Conservation (phyloP, 2,113 vertebrate species). For the Ivindomyrus marchei region DNA sequence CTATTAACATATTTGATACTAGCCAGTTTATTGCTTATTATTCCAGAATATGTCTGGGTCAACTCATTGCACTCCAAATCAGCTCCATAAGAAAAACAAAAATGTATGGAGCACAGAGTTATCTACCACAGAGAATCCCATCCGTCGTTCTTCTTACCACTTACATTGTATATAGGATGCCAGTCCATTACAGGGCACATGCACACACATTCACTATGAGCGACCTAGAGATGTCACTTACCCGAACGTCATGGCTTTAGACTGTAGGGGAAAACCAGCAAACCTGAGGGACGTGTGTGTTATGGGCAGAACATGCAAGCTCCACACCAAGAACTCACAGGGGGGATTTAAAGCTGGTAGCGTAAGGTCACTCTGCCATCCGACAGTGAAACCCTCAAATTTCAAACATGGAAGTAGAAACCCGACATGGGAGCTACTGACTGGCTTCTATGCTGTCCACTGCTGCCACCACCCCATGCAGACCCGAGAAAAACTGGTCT, state of each 20-base stretch:
- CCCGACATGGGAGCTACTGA: slow-evolving; percentile 49
- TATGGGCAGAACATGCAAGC: neutral
- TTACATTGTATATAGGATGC: neutral
- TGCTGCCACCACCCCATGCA: slow-evolving; percentile 70
- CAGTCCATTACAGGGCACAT: neutral
- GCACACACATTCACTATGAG: neutral
- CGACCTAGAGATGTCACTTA: neutral
- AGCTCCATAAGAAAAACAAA: neutral
- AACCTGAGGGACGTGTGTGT: neutral
- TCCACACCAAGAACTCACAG: neutral
- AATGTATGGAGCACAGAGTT: neutral
- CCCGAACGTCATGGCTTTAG: neutral
- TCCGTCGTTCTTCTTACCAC: neutral
- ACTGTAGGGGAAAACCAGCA: neutral
- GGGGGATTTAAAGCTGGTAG: neutral
- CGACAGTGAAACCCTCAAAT: neutral
- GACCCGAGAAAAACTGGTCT: slow-evolving; percentile 60
- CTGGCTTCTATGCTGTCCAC: slow-evolving; percentile 76
- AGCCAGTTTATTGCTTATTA: neutral
- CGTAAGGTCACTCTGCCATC: neutral
- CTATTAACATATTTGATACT: neutral
- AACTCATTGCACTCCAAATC: neutral
- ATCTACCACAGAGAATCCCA: neutral
- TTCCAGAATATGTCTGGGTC: neutral
- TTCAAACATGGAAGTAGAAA: neutral